A percentile compares a stretch with the other conserved stretches of the same genome.
Conservation (phyloP, 2,797 vertebrate genomes). For the Acanthis flammea region DNA sequence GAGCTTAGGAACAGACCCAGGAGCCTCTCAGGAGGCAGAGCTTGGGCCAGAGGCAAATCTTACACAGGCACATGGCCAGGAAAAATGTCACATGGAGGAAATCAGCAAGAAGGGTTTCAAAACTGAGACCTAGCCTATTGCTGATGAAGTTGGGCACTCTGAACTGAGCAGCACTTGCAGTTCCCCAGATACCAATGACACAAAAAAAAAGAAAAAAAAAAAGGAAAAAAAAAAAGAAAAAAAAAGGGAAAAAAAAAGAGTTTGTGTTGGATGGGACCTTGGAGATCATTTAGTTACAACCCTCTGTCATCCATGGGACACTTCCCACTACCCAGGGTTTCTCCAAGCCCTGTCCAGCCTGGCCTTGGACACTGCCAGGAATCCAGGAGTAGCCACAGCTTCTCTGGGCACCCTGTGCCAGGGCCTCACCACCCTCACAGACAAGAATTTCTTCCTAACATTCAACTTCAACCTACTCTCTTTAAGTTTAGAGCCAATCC, state of each 20-base stretch:
- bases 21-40: neutral
- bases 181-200: neutral
- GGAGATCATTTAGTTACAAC: neutral
- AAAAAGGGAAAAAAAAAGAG: neutral
- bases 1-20: neutral
- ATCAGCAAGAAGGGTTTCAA: neutral
- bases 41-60: neutral
- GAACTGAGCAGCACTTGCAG: neutral
- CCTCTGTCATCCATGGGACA: neutral
- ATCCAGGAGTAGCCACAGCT: neutral
- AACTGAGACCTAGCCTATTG: neutral
- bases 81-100: neutral
- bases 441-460: neutral
- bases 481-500: neutral
- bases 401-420: neutral
- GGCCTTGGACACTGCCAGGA: neutral
- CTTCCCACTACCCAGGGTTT: neutral
- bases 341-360: neutral
- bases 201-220: too few relatives aligned
- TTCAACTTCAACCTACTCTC: neutral
- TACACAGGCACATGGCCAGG: neutral
- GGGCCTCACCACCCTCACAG: fast-evolving
- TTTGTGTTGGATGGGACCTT: neutral
- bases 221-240: too few relatives aligned
- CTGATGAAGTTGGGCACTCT: neutral